Base-by-base conservation (phyloP, 2,888 invertebrate species). In the Folsomia candida region DNA sequence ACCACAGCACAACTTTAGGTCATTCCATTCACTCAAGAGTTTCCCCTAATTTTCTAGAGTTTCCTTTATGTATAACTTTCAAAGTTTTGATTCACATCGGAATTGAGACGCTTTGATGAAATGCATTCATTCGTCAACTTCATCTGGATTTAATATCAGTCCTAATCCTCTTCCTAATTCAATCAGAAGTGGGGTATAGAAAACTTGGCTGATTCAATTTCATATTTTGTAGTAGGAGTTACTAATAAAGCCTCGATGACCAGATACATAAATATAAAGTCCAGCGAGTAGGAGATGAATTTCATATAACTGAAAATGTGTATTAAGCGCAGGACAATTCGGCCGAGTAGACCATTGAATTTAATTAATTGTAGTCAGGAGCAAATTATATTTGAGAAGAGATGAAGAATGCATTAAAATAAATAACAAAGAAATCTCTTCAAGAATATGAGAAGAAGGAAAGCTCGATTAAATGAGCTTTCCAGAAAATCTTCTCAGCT, bases 391-490 rank as follows among this genome's bases (percentile, higher is more conserved):
- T n/a, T n/a, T n/a, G n/a, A n/a, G n/a, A n/a, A n/a, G n/a, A n/a
- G n/a, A n/a, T n/a, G n/a, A n/a, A n/a, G n/a, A n/a, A n/a, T n/a
- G n/a, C n/a, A n/a, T n/a, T n/a, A n/a, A n/a, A n/a, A n/a, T n/a
- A n/a, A n/a, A n/a, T 4, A 37, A 37, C 14, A 37, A 37, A 37
- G 37, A 14, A 37, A 37, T 37, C 6, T n/a, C n/a, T 37, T 37
- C 37, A 37, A 37, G 54, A 54, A 54, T 11, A 47, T 11, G 9
- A 47, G 47, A 74, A 70, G 72, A 67, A 75, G 72, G 75, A 75
- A 73, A 75, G 73, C 75, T 75, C 75, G 73, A 75, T 75, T 75
- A 75, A 75, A 69, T 69, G 72, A 71, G 71, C 73, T 75, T 59
- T 62, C 73, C 63, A 64, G n/a, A n/a, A n/a, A 64, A 64, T 64